phyloP scores from a whole-genome alignment of 2,113 vertebrate species.

The Drymodes brunneopygia region DNA sequence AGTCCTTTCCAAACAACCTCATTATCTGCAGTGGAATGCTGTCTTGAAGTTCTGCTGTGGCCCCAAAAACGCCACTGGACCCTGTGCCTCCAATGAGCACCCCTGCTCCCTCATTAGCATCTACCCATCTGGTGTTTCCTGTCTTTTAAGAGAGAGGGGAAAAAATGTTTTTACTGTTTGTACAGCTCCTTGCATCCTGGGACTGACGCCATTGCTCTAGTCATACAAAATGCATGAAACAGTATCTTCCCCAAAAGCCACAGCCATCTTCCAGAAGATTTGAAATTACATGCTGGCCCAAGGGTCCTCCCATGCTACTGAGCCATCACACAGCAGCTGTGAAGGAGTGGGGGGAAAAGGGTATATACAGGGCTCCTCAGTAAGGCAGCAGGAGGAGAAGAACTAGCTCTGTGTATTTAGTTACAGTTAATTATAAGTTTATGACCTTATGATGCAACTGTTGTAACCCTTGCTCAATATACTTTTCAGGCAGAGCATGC shows the following conservation, averaged over 20 bases:
- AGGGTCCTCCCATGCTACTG: neutral
- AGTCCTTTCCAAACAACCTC: neutral
- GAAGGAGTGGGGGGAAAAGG: neutral
- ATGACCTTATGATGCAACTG: constrained; percentile 58
- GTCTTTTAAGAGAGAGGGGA: neutral
- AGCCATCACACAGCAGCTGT: neutral
- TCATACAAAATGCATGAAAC: neutral
- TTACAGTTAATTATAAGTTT: constrained; percentile 49
- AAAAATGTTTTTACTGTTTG: neutral
- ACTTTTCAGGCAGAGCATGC: neutral
- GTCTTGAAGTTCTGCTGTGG: neutral
- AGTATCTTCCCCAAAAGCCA: neutral
- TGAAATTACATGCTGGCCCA: neutral
- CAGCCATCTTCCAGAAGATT: neutral
- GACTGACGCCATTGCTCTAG: neutral
- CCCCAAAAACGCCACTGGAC: accelerated
- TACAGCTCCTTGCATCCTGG: neutral
- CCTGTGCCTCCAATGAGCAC: neutral
- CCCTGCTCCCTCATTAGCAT: neutral
- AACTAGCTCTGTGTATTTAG: constrained; percentile 10
- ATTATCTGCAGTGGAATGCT: neutral
- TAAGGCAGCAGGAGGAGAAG: neutral
- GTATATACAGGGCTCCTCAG: neutral
- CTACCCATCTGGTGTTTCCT: neutral
- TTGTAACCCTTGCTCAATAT: constrained; percentile 24